Percentiles rank a stretch among this genome's conserved stretches.
These are phyloP conservation scores for Microcebus tavaratra DNA, from an alignment of 2,113 vertebrate genomes.

Conservation along the genomic window DNA sequence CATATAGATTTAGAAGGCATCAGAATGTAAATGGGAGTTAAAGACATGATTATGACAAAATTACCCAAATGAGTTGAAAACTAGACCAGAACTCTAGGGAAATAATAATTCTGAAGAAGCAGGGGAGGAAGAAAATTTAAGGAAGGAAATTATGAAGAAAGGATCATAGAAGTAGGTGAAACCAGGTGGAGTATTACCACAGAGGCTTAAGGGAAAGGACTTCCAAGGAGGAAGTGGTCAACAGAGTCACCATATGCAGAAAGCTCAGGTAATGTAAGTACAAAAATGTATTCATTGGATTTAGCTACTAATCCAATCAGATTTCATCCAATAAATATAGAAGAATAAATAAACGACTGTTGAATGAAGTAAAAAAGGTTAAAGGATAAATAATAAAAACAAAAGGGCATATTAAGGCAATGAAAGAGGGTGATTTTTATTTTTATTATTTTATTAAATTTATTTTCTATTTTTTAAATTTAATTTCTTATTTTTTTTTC, in stretches of 20 bases:
- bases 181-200: not conserved
- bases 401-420: not conserved
- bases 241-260: not conserved
- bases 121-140: not conserved
- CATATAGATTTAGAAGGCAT: not conserved
- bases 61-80: not conserved
- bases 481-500: too few relatives aligned
- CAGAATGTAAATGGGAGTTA: not conserved
- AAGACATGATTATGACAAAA: not conserved
- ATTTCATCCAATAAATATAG: not conserved
- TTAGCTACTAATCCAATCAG: not conserved
- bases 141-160: constrained; percentile 2
- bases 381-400: not conserved
- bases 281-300: not conserved
- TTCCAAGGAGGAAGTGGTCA: not conserved
- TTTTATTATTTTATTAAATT: too few relatives aligned
- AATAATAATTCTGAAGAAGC: constrained; percentile 33
- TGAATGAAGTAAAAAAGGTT: not conserved
- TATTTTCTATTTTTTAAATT: too few relatives aligned
- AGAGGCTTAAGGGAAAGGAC: not conserved
- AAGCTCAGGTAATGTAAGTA: not conserved
- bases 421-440: constrained; percentile 10
- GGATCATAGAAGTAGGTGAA: not conserved
- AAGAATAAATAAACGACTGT: constrained; percentile 21
- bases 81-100: not conserved